Evolutionary conservation across 2,113 vertebrate genomes (phyloP), one percentile per base, ranked within the genome.

Genomic region (Lota lota): DNA sequence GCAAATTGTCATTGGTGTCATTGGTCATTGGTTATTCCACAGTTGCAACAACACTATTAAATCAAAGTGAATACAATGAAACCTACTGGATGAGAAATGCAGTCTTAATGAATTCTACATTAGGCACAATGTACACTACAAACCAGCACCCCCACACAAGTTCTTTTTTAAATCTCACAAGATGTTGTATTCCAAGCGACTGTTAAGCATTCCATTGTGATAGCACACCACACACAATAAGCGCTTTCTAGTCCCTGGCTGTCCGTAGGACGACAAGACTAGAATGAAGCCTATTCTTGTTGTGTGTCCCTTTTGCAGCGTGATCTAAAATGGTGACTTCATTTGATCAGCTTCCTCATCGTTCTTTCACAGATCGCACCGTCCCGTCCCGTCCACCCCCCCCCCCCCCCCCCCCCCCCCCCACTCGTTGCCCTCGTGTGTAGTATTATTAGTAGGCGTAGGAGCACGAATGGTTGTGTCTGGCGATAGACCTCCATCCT

Each of bases 311-410:
- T 1, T 79, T 83, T 59, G 68, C 67, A 81, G 67, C 77, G 75
- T 85, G 83, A 85, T 78, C 80, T 88, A 83, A 87, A 85, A 80
- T 78, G 85, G 84, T 88, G 84, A 82, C 84, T 85, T 88, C 83
- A 86, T 85, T 85, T 83, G 68, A 84, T 82, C 79, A 79, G 78
- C 50, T 74, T 71, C 70, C 66, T 47, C 40, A 47, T 47, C 40
- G 40, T 47, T 47, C 40, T 47, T 47, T 47, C 40, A 47, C 40
- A 47, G 40, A 47, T 33, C 28, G 0, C 28, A 6, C 4, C 28
- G 4, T 6, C 28, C 28, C 28, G 4, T 33, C 1, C 28, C 28
- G 7, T n/a, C n/a, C n/a, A n/a, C n/a, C n/a, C n/a, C n/a, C n/a
- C n/a, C n/a, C n/a, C n/a, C n/a, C n/a, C n/a, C n/a, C n/a, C n/a